Percentiles rank a stretch among this genome's conserved stretches.
phyloP scores from a whole-genome alignment of 1,140 invertebrate genomes.

The Atta colombica region DNA sequence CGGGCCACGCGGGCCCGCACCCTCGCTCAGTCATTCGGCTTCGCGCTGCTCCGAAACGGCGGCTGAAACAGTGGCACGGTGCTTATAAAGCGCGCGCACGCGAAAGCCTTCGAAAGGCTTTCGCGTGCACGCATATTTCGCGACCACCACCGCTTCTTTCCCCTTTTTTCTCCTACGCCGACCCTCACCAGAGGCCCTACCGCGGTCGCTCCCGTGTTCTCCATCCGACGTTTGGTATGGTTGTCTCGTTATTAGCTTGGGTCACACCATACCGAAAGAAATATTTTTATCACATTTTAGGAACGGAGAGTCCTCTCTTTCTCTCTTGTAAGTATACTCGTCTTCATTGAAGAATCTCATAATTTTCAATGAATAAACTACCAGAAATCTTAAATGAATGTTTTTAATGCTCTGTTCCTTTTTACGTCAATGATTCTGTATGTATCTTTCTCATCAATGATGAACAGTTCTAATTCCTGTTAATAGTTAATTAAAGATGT shows the following conservation, averaged over 20 bases:
- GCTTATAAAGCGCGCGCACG: constrained; percentile 69
- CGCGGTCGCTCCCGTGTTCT: neutral
- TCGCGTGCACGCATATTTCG: constrained; percentile 71
- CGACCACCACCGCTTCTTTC: constrained; percentile 47
- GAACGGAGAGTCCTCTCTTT: neutral
- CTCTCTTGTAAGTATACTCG: neutral
- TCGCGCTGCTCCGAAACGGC: constrained; percentile 79
- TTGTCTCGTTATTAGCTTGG: constrained; percentile 43
- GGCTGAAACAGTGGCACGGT: constrained; percentile 76
- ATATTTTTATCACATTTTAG: constrained; percentile 21
- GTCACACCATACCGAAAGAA: neutral
- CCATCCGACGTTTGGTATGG: neutral
- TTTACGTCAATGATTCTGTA: neutral
- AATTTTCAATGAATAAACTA: neutral
- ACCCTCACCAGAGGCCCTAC: neutral
- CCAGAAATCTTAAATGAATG: neutral
- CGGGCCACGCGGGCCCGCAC: constrained; percentile 85
- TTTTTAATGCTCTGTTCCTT: neutral
- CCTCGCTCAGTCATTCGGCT: constrained; percentile 78
- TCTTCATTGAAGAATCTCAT: neutral
- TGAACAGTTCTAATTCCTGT: neutral
- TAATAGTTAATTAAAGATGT: neutral
- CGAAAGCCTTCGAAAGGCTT: constrained; percentile 30
- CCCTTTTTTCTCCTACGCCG: constrained; percentile 46
- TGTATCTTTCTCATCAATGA: neutral